Evolutionary conservation across 2,113 vertebrate genomes (phyloP), one percentile per base, ranked within the genome.

Genomic region (Menidia beryllina): DNA sequence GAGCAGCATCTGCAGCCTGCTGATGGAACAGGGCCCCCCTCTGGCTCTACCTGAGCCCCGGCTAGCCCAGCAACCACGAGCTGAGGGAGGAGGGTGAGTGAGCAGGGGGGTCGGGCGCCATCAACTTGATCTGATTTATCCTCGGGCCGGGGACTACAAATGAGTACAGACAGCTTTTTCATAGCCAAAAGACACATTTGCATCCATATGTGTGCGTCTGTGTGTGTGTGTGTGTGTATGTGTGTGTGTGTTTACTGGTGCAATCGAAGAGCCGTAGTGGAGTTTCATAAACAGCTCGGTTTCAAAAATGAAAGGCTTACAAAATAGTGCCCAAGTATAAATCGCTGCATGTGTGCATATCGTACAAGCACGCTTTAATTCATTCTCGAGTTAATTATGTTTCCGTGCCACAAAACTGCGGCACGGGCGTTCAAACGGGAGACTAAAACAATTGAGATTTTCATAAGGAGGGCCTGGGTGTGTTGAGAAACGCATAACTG

Each of bases 141-240:
- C 85, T 55, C 62, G 14, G 89, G 90, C 86, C 36, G 36, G 49
- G 77, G 26, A 69, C 75, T 77, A 84, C 89, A 91, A 90, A 92
- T 89, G 87, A 89, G 84, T 86, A 73, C 88, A 88, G 88, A 89
- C 86, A 89, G 87, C 77, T 86, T 86, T 81, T 81, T 84, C 79
- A 89, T 85, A 75, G 88, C 89, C 86, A 84, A 52, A 34, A 85
- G 89, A 83, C 83, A 89, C 85, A 85, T 90, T 85, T 87, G 83
- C 88, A 83, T 88, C 82, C 57, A 14, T 68, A 81, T 65, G 52
- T 75, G 12, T 75, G 66, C 68, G 7, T 68, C 51, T 72, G 69
- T 17, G 4, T 63, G 14, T 68, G 83, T 65, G 52, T 75, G 12
- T 75, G 66, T 71, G 14, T 68, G 83, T 65, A 49, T 75, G 12